A percentile compares a stretch with the other conserved stretches of the same genome.
phyloP scores from a whole-genome alignment of 2,113 vertebrate genomes.

The Orthonyx spaldingii region DNA sequence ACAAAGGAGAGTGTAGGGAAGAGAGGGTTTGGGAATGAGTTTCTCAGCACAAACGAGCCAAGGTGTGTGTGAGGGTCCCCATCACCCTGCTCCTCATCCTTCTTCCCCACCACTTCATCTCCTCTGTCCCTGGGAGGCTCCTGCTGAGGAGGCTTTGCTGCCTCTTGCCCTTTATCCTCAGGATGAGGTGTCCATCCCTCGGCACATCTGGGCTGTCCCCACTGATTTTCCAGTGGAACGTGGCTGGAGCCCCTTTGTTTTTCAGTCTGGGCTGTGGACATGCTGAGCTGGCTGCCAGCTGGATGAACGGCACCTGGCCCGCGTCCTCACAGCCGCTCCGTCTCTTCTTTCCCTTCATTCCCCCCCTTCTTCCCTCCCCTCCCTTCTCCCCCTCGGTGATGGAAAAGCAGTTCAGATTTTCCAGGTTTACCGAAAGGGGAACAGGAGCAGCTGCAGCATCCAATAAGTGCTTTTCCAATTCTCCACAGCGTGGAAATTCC shows the following conservation, averaged over 20 bases:
- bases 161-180: background rate
- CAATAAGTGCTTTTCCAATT: background rate
- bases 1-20: background rate
- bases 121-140: background rate
- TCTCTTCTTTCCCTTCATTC: background rate
- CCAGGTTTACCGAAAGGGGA: conserved; percentile 36
- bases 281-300: conserved; percentile 62
- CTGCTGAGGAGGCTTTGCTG: background rate
- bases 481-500: background rate
- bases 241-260: conserved; percentile 49
- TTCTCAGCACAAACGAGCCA: background rate
- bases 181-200: background rate
- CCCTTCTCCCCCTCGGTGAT: background rate
- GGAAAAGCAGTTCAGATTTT: conserved; percentile 58
- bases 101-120: rapidly evolving
- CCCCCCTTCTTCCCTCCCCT: background rate
- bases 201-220: conserved; percentile 18
- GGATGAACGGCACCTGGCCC: background rate
- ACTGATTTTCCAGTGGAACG: conserved; percentile 58
- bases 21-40: background rate
- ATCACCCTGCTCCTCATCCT: background rate
- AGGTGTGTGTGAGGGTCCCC: background rate
- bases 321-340: background rate
- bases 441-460: background rate
- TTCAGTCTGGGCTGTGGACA: conserved; percentile 60